phyloP scores from a whole-genome alignment of 1,140 invertebrate species.

The Nylanderia fulva region DNA sequence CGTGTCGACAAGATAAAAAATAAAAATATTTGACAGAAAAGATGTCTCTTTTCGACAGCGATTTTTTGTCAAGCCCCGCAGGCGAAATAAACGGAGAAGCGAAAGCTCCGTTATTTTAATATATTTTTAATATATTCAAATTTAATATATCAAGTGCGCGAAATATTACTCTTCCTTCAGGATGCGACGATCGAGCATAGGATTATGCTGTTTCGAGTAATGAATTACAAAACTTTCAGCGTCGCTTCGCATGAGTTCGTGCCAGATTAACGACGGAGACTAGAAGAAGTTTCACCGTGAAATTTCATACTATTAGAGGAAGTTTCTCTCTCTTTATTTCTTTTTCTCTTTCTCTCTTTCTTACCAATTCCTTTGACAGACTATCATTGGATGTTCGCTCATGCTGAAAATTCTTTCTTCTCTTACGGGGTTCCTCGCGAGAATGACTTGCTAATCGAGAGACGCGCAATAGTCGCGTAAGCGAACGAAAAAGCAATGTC shows the following conservation, averaged over 20 bases:
- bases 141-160: neutral
- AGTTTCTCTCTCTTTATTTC: slow-evolving; percentile 65
- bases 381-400: slow-evolving; percentile 74
- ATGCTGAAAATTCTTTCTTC: slow-evolving; percentile 73
- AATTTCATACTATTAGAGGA: slow-evolving; percentile 73
- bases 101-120: neutral
- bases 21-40: neutral
- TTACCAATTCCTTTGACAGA: slow-evolving; percentile 62
- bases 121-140: too few species aligned
- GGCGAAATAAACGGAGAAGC: neutral
- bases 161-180: slow-evolving; percentile 16
- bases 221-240: slow-evolving; percentile 14
- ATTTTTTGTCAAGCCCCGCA: too few species aligned
- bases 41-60: neutral
- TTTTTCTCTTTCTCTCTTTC: slow-evolving; percentile 61
- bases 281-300: slow-evolving; percentile 73
- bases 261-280: slow-evolving; percentile 17
- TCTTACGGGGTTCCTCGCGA: slow-evolving; percentile 14
- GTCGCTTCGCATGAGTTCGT: slow-evolving; percentile 37
- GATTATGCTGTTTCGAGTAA: neutral
- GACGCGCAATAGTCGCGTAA: neutral
- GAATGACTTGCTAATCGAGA: neutral
- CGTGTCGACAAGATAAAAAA: neutral
- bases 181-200: neutral
- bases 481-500: neutral